Evolutionary conservation across 2,888 invertebrate species (phyloP), one percentile per base, ranked within the genome.

Genomic region (Eristalinus aeneus): DNA sequence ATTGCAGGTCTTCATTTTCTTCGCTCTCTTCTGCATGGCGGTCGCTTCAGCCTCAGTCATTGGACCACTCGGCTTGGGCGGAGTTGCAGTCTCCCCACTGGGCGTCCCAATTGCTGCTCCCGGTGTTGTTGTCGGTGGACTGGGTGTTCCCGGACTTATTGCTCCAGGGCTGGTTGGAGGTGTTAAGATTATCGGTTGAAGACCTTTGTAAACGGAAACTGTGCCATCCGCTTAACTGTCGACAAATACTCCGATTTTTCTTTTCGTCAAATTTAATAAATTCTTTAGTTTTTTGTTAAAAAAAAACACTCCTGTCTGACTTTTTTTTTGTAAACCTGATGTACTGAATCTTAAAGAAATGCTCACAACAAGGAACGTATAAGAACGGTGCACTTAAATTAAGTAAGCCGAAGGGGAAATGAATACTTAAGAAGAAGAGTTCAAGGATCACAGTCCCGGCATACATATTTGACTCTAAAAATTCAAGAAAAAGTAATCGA

Each of bases 1-100:
- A 46, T 46, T 46, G 5, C 23, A 86, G 86, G 86, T 86, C 69
- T 78, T 86, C 86, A 86, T 86, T 86, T 86, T 86, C 86, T 86
- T 86, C 67, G 86, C 86, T 82, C 86, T 86, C 31, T 86, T 86
- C 86, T 86, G 86, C 78, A 78, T 86, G 86, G 86, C 86, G 22
- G 77, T 82, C 12, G 86, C 86, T 61, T 86, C 86, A 65, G 86
- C 86, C 16, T 82, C 82, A 46, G 86, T 86, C 27, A 74, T 86
- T 27, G 76, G 81, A 67, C 86, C 85, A 81, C 8, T 84, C 20
- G 84, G 84, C 16, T 74, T 86, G 65, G 86, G 82, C 10, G 54
- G 74, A 46, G 77, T 86, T 56, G 82, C 81, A n/a, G 2, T 82
- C 10, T 82, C 82, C 9, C 74, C 69, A 0, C 73, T 77, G 46